phyloP scores from a whole-genome alignment of 2,888 invertebrate species.

The Caenorhabditis wallacei region DNA sequence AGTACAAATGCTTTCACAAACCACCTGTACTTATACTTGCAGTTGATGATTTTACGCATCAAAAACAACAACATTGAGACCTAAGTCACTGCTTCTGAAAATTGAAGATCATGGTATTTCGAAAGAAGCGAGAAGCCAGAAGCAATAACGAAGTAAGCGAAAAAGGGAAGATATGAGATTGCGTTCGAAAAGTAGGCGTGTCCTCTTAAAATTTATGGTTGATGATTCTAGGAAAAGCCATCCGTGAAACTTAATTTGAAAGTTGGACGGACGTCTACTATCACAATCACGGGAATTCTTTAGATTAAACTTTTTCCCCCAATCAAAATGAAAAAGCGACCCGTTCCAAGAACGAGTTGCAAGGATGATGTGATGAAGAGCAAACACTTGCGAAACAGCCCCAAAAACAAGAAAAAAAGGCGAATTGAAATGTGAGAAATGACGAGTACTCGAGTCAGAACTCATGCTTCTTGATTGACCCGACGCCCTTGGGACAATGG shows the following conservation, averaged over 20 bases:
- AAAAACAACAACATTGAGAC: conserved; percentile 36
- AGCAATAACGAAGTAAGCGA: background rate
- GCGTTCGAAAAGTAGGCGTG: conserved; percentile 35
- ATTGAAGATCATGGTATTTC: background rate
- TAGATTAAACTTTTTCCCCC: conserved; percentile 36
- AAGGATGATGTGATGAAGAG: conserved; percentile 56
- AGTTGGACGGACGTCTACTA: background rate
- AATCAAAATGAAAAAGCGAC: conserved; percentile 1
- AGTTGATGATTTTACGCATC: conserved; percentile 35
- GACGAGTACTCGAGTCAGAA: conserved; percentile 43
- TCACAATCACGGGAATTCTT: background rate
- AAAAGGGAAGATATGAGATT: conserved; percentile 8
- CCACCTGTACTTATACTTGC: conserved; percentile 34
- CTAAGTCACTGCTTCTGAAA: conserved; percentile 34
- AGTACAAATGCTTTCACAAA: conserved; percentile 39
- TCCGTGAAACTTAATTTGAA: conserved; percentile 44
- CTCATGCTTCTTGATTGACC: conserved; percentile 22
- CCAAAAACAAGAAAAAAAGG: conserved; percentile 14
- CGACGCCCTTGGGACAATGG: background rate
- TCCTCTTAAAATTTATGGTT: conserved; percentile 2
- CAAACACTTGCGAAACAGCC: conserved; percentile 43
- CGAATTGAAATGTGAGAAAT: conserved; percentile 40
- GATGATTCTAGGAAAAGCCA: conserved; percentile 25
- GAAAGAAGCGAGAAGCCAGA: background rate
- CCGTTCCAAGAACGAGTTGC: conserved; percentile 30